Base-by-base conservation (phyloP, 1,140 invertebrate genomes). In the Gonatopus flavifemur region DNA sequence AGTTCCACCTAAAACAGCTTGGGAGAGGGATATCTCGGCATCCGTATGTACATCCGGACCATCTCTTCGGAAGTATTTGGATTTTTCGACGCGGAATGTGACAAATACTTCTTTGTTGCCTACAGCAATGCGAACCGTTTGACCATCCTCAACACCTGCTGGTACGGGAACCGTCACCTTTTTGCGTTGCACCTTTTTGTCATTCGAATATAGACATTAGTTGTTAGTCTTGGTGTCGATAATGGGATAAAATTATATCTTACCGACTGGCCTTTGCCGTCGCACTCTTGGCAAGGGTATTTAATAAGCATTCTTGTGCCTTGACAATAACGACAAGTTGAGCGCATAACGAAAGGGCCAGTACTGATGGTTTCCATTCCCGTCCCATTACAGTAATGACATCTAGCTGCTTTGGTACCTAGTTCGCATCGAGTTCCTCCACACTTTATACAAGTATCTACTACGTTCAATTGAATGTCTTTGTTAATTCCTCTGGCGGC, bases 311-410 rank as follows among this genome's bases (percentile, higher is more conserved):
- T 84, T 44, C 89, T 83, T 1, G 86, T 88, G 3, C 98, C 98
- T 64, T 92, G 85, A 76, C 98, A 99, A 59, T 89, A 86, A 54
- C 94, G 82, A 75, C 98, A 99, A 0, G 96, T 98, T 8, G 91
- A 91, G 41, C 94, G 84, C 94, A 99, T 98, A 13, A 99, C 87
- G 80, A 98, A 99, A 31, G 96, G 95, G 24, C 97, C 91, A 52
- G 89, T 91, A 12, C 86, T 87, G 41, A 94, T 87, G 19, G 90
- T 93, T 74, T 94, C 94, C 87, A 96, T 93, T 44, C 96, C 97
- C 16, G 94, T 94, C n/a, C 97, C 98, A 81, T 97, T 94, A 76
- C 98, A 99, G 66, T 91, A 88, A 1, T 85, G 85, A 74, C 98
- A 99, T 49, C 83, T 85, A 1, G 86, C 83, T 16, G 94, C 82